Conservation (phyloP, 2,888 invertebrate genomes). For the Orchesellides sinensis region DNA sequence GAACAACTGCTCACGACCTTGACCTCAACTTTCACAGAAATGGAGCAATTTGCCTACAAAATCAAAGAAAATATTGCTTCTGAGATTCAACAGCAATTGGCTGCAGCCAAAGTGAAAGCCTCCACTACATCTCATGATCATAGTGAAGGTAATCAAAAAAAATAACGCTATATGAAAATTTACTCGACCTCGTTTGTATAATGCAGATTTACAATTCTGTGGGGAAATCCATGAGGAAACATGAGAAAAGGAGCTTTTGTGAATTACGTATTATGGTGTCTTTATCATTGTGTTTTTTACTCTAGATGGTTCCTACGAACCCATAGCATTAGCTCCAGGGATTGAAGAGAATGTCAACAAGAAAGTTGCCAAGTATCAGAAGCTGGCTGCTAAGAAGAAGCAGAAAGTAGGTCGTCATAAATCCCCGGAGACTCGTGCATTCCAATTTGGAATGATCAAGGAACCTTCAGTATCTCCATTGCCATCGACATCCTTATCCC, state of each 20-base stretch:
- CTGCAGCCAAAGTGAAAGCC: slow-evolving; percentile 45
- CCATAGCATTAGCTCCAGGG: slow-evolving; percentile 57
- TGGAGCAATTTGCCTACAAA: slow-evolving; percentile 68
- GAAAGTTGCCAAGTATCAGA: slow-evolving; percentile 67
- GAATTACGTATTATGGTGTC: neutral
- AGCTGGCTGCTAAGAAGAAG: slow-evolving; percentile 68
- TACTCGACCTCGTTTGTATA: neutral
- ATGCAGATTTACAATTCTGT: neutral
- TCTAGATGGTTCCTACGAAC: slow-evolving; percentile 65
- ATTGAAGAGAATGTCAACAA: slow-evolving; percentile 67
- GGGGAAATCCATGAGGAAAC: neutral
- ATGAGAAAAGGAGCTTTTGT: neutral
- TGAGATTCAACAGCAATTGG: slow-evolving; percentile 66
- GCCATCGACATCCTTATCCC: slow-evolving; percentile 50
- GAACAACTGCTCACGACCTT: slow-evolving; percentile 67
- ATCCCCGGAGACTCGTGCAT: slow-evolving; percentile 60
- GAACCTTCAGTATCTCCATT: slow-evolving; percentile 58
- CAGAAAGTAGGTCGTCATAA: slow-evolving; percentile 66
- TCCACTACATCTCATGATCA: slow-evolving; percentile 50
- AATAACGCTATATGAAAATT: neutral
- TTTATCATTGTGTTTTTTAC: slow-evolving; percentile 1
- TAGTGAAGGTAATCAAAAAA: slow-evolving; percentile 47
- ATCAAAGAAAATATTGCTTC: slow-evolving; percentile 68
- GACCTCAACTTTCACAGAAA: slow-evolving; percentile 60
- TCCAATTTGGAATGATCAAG: slow-evolving; percentile 40